These are phyloP conservation scores for Hydrozoanthus tunicans DNA, from an alignment of 64 coral and sea anemone species.

Conservation along the genomic window DNA sequence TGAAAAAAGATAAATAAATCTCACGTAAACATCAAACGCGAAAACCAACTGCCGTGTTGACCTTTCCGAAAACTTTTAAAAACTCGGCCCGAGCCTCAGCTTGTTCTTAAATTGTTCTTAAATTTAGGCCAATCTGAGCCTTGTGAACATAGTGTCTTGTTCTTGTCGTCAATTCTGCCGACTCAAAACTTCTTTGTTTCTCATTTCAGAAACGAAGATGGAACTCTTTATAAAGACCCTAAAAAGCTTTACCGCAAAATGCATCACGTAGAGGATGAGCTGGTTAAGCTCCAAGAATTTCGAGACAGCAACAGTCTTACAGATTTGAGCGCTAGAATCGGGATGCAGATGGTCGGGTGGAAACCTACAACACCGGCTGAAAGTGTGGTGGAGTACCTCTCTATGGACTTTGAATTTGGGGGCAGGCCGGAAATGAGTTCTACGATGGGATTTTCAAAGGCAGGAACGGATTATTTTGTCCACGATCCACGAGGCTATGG, in stretches of 20 bases:
- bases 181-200: not conserved
- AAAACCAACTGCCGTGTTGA: too few relatives aligned
- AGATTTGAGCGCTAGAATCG: not conserved
- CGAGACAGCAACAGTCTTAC: conserved; percentile 42
- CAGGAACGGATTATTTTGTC: conserved; percentile 66
- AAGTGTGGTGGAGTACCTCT: conserved; percentile 62
- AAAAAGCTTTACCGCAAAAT: not conserved
- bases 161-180: too few relatives aligned
- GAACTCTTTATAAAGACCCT: not conserved
- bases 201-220: not conserved
- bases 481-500: conserved; percentile 69
- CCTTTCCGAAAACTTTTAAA: too few relatives aligned
- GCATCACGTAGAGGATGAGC: not conserved
- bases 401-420: conserved; percentile 69
- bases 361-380: conserved; percentile 46
- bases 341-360: conserved; percentile 46
- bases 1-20: too few relatives aligned
- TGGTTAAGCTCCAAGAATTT: conserved; percentile 29
- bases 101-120: too few relatives aligned
- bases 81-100: too few relatives aligned
- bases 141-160: too few relatives aligned
- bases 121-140: too few relatives aligned
- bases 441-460: not conserved
- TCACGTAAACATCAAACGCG: too few relatives aligned
- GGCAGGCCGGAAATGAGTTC: conserved; percentile 56